These are phyloP conservation scores for western clawed frog (Xenopus tropicalis) DNA, from an alignment of 2,113 vertebrate species.

Conservation along the genomic window UCB_Xtro_10.0 CM004446.2:118162001-118162500, in stretches of 20 bases:
- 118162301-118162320: conserved; percentile 95
- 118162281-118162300: conserved; percentile 93
- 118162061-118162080: too few relatives aligned
- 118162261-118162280: conserved; percentile 83
- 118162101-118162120: too few relatives aligned
- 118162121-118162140: neutral
- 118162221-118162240: conserved; percentile 88
- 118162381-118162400: conserved; percentile 89
- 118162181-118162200: conserved; percentile 94
- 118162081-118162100: too few relatives aligned
- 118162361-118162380: conserved; percentile 88
- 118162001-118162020: neutral
- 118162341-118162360: conserved; percentile 90
- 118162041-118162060: too few relatives aligned
- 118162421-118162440: conserved; percentile 78
- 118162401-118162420: conserved; percentile 83
- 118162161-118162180: conserved; percentile 90
- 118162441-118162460: conserved; percentile 69
- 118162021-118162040: neutral
- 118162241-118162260: conserved; percentile 84
- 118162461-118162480: conserved; percentile 8
- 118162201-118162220: conserved; percentile 89
- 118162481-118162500: conserved; percentile 49
- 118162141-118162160: conserved; percentile 85
- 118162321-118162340: conserved; percentile 95